Percentiles rank a stretch among this genome's conserved stretches.
These are phyloP conservation scores for Naso thynnoides DNA, from an alignment of 2,797 vertebrate genomes.

Conservation along the genomic window DNA sequence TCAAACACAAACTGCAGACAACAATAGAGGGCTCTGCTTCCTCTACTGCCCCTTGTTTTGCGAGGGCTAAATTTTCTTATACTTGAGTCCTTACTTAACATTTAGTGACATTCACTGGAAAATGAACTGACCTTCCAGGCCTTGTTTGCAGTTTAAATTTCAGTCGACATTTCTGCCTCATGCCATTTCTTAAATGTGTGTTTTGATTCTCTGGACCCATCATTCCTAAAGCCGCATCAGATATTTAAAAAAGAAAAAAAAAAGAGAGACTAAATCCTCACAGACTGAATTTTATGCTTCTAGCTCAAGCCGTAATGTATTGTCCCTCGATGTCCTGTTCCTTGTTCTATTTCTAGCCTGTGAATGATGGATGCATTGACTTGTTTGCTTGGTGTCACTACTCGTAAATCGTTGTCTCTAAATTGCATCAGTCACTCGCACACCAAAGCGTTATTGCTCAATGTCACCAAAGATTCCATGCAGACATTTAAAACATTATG, in stretches of 20 bases:
- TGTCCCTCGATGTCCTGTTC: constrained; percentile 56
- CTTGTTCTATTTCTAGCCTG: constrained; percentile 51
- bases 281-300: constrained; percentile 25
- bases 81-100: constrained; percentile 60
- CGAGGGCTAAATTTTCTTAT: constrained; percentile 52
- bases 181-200: constrained; percentile 57
- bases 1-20: constrained; percentile 14
- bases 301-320: constrained; percentile 48
- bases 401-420: constrained; percentile 67
- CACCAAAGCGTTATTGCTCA: constrained; percentile 58
- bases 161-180: constrained; percentile 70
- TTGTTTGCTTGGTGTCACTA: constrained; percentile 65
- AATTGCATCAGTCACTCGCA: constrained; percentile 70
- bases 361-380: constrained; percentile 68
- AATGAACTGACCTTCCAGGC: constrained; percentile 71
- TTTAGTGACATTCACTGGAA: constrained; percentile 75
- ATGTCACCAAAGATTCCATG: constrained; percentile 55
- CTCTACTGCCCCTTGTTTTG: constrained; percentile 45
- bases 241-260: constrained; percentile 46
- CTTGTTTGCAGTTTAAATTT: constrained; percentile 79
- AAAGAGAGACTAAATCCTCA: constrained; percentile 21
- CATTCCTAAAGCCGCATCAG: constrained; percentile 33
- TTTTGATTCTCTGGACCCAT: constrained; percentile 53
- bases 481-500: constrained; percentile 38
- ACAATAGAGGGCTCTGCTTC: constrained; percentile 8